phyloP scores from a whole-genome alignment of 2,113 vertebrate species.

The Sphaerodactylus townsendi region DNA sequence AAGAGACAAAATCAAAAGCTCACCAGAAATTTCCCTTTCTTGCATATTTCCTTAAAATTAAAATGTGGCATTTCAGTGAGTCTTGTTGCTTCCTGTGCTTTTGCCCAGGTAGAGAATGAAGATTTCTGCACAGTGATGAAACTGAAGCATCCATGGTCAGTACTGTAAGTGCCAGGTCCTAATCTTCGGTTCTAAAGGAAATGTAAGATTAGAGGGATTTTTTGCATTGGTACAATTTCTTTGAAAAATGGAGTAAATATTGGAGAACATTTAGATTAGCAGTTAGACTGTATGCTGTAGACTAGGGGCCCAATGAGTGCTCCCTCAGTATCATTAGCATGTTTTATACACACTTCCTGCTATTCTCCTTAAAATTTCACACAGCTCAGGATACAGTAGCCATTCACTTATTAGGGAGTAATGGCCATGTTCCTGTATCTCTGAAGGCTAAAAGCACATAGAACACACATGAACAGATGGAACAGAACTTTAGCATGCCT shows the following conservation, averaged over 20 bases:
- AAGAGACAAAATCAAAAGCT: slow-evolving; percentile 12
- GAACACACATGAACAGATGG: neutral
- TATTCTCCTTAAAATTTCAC: neutral
- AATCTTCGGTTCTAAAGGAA: slow-evolving; percentile 64
- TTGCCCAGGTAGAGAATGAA: slow-evolving; percentile 62
- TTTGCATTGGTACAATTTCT: neutral
- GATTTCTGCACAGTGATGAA: slow-evolving; percentile 31
- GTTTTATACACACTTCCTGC: neutral
- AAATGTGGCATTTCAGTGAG: slow-evolving; percentile 68
- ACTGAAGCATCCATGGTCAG: slow-evolving; percentile 62
- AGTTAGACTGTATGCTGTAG: neutral
- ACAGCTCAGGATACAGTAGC: neutral
- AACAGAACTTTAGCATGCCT: neutral
- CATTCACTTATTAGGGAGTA: neutral
- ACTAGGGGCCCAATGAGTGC: neutral
- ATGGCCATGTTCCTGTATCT: neutral
- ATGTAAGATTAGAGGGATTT: neutral
- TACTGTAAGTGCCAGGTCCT: slow-evolving; percentile 71
- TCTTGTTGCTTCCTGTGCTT: slow-evolving; percentile 37
- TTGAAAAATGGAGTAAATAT: neutral
- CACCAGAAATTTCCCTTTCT: slow-evolving; percentile 62
- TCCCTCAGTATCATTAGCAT: neutral
- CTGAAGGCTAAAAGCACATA: neutral
- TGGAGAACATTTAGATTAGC: neutral
- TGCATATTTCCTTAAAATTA: slow-evolving; percentile 59